Percentiles rank a stretch among this genome's conserved stretches.
These are phyloP conservation scores for Octopus bimaculoides DNA, from an alignment of 1,140 invertebrate species.

Conservation along the genomic window DNA sequence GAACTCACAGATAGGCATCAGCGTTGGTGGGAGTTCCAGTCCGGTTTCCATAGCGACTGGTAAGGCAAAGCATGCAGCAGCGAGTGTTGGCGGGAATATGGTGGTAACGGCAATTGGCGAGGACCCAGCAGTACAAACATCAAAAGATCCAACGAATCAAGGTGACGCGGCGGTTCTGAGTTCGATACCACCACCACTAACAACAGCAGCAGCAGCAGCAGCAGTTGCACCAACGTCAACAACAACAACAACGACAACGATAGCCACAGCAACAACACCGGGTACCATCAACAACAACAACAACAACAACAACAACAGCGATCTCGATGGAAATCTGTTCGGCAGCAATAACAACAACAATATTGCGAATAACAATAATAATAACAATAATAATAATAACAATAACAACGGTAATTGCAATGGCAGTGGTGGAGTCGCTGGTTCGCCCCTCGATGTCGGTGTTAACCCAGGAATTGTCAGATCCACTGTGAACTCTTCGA, in stretches of 20 bases:
- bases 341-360: not conserved
- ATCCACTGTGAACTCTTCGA: not conserved
- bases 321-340: not conserved
- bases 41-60: too few relatives aligned
- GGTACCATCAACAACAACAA: not conserved
- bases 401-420: not conserved
- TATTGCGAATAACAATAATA: not conserved
- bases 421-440: not conserved
- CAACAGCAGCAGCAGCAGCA: not conserved
- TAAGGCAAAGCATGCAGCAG: not conserved
- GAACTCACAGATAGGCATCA: too few relatives aligned
- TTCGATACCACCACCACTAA: not conserved
- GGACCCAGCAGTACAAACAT: too few relatives aligned
- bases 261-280: too few relatives aligned
- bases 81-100: not conserved
- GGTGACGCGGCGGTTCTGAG: not conserved
- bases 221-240: not conserved
- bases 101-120: not conserved
- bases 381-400: not conserved
- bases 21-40: too few relatives aligned
- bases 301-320: not conserved
- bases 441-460: not conserved
- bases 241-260: not conserved
- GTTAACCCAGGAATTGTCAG: slow-evolving; percentile 4
- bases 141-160: too few relatives aligned